phyloP scores from a whole-genome alignment of 2,113 vertebrate species.

The Sardina pilchardus region DNA sequence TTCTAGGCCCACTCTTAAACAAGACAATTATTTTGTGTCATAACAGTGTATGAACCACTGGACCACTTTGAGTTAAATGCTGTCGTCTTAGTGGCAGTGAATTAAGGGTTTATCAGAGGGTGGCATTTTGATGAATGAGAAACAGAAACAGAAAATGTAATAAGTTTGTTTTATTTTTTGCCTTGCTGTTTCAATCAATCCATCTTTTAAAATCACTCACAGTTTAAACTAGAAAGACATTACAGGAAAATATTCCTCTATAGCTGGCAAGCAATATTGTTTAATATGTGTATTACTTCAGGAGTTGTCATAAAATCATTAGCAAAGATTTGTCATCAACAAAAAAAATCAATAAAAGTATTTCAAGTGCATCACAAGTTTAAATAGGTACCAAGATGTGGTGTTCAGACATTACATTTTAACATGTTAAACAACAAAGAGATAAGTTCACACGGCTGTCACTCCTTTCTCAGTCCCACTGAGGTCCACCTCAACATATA shows the following conservation, averaged over 20 bases:
- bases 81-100: too few species aligned
- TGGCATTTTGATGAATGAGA: neutral
- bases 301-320: constrained; percentile 28
- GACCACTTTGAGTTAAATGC: too few species aligned
- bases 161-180: constrained; percentile 40
- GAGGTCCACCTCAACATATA: constrained; percentile 5
- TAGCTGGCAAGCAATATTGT: constrained; percentile 36
- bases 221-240: constrained; percentile 35
- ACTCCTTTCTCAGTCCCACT: neutral
- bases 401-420: constrained; percentile 16
- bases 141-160: neutral
- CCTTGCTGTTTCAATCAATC: constrained; percentile 40
- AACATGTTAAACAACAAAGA: constrained; percentile 28
- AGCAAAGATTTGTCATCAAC: constrained; percentile 7
- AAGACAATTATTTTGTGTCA: too few species aligned
- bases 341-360: constrained; percentile 22
- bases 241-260: constrained; percentile 25
- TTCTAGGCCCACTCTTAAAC: neutral
- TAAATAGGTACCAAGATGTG: constrained; percentile 29
- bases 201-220: constrained; percentile 41
- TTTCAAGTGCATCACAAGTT: constrained; percentile 36
- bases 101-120: neutral
- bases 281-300: constrained; percentile 9
- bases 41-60: too few species aligned
- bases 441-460: neutral